Base-by-base conservation (phyloP, 37 sponge, comb jelly and placozoan genomes). In the Halichondria panicea region DNA sequence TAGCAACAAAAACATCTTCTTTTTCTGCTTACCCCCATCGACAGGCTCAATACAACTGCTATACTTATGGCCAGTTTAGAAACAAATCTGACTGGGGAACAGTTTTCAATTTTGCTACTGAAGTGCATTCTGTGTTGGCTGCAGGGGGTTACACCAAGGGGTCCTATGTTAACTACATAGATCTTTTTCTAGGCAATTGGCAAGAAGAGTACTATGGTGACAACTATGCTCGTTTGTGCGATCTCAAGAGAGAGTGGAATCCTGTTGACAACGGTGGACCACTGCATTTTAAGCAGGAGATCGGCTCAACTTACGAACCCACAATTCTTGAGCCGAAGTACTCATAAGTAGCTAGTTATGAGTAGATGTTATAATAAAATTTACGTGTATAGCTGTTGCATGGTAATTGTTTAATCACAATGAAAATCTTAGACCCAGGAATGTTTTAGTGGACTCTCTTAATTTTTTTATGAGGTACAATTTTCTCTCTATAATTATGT, bases 111-210 rank as follows among this genome's bases (percentile, higher is more conserved):
- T 78, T 78, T 78, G 68, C 68, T 35, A 40, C 79, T 3, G 9
- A 41, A 30, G 30, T 35, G 19, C 19, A 76, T 54, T 15, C 21
- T 44, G 46, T 35, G 13, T 43, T 76, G 52, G 28, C 24, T 28
- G 46, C 7, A 28, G 2, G n/a, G 21, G 55, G 55, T 19, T 55
- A 55, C 32, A 30, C 72, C 25, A 50, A 46, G 5, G 72, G 72
- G 30, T 30, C 55, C 55, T 71, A 71, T 55, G 35, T 71, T 38
- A 71, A 71, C 72, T 48, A 71, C 55, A 71, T 54, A 31, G 72
- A 71, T 13, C 52, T 30, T n/a, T 22, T n/a, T 22, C 55, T 71
- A 18, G 21, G 31, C 0, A 19, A 71, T 55, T 71, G 72, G 72
- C 15, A 28, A 52, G 31, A 31, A 33, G 54, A 52, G 54, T 71